A percentile compares a stretch with the other conserved stretches of the same genome.
These are phyloP conservation scores for Mesembrinibis cayennensis DNA, from an alignment of 2,113 vertebrate genomes.

Conservation along the genomic window DNA sequence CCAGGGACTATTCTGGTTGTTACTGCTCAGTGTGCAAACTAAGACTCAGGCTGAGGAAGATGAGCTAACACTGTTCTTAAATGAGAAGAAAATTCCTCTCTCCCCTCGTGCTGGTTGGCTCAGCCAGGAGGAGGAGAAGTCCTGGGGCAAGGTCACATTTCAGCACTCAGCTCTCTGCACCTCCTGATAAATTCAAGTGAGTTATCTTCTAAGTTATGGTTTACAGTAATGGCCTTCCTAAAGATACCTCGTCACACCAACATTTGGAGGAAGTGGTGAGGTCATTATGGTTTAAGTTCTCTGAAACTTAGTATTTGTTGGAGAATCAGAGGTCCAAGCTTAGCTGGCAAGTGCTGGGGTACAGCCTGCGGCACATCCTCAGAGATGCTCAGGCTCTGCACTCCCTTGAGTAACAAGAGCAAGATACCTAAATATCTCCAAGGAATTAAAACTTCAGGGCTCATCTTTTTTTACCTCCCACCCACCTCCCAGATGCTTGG, in stretches of 20 bases:
- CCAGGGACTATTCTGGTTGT: background rate
- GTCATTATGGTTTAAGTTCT: background rate
- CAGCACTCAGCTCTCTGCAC: background rate
- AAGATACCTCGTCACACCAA: background rate
- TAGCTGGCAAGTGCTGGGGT: background rate
- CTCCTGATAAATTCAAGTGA: background rate
- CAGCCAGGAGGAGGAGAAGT: background rate
- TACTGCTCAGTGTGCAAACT: background rate
- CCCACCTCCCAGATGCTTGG: conserved; percentile 64
- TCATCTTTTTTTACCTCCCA: conserved; percentile 61
- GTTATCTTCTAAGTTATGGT: background rate
- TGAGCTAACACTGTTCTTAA: background rate
- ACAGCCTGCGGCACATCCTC: background rate
- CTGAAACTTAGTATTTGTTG: background rate
- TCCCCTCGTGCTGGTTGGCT: fast-evolving
- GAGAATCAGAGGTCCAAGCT: background rate
- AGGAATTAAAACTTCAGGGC: conserved; percentile 60
- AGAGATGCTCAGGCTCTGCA: background rate
- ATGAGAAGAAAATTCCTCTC: background rate
- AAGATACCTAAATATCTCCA: conserved; percentile 49
- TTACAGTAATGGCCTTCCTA: background rate
- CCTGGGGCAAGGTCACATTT: background rate
- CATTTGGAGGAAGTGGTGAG: fast-evolving
- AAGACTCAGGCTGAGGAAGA: background rate
- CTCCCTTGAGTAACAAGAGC: conserved; percentile 42